phyloP scores from a whole-genome alignment of 2,113 vertebrate genomes.

The Triplophysa tibetana region DNA sequence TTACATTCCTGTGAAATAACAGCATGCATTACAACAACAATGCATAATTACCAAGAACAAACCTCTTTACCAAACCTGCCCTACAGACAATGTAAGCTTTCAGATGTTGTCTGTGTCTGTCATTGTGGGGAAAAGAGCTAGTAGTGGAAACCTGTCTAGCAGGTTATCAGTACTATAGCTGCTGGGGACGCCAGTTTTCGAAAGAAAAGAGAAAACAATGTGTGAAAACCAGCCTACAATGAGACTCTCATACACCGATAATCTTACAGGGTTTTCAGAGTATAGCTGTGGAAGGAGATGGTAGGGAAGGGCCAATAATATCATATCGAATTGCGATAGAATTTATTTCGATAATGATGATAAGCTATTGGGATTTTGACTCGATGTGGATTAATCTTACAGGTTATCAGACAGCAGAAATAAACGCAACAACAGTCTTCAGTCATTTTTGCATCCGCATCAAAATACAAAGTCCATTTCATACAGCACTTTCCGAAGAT shows the following conservation, averaged over 20 bases:
- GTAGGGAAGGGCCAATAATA: too few relatives aligned
- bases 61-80: background rate
- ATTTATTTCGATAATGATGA: too few relatives aligned
- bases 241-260: background rate
- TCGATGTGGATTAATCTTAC: too few relatives aligned
- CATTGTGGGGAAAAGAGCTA: background rate
- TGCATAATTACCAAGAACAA: background rate
- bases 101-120: background rate
- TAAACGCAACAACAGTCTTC: too few relatives aligned
- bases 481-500: too few relatives aligned
- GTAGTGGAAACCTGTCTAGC: constrained; percentile 2
- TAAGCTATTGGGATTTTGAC: too few relatives aligned
- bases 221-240: constrained; percentile 4
- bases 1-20: background rate
- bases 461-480: too few relatives aligned
- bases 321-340: too few relatives aligned
- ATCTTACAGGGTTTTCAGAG: background rate
- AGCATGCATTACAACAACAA: background rate
- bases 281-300: too few relatives aligned
- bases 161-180: background rate
- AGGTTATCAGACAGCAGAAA: too few relatives aligned
- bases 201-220: constrained; percentile 3
- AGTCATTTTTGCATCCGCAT: too few relatives aligned
- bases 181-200: background rate
- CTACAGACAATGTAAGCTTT: background rate